Evolutionary conservation across 2,888 invertebrate species (phyloP).

Genomic region (Sinopyrophorus schimmeli): DNA sequence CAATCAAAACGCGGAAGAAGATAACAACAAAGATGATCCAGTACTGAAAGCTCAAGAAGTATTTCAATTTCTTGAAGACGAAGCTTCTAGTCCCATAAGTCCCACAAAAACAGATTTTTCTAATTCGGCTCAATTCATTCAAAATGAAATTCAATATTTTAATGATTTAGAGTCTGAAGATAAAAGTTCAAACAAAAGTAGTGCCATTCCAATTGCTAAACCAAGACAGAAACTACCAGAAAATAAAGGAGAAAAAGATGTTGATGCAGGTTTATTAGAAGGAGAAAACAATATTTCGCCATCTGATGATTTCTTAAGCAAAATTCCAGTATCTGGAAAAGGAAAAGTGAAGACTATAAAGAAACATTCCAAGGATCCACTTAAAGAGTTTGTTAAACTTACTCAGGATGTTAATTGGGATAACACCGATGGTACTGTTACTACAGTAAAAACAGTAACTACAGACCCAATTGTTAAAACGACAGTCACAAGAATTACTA

Average conservation of each 20-base stretch:
- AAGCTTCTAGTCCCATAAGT: conserved; percentile 44
- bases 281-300: conserved; percentile 39
- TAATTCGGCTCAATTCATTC: conserved; percentile 12
- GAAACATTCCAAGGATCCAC: conserved; percentile 57
- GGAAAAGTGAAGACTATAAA: conserved; percentile 57
- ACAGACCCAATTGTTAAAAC: conserved; percentile 50
- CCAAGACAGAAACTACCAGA: conserved; percentile 37
- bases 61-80: conserved; percentile 53
- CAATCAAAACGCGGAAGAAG: neutral
- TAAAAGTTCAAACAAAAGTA: conserved; percentile 28
- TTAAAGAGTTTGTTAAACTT: conserved; percentile 54
- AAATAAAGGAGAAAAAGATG: conserved; percentile 41
- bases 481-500: conserved; percentile 47
- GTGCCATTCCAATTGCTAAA: conserved; percentile 49
- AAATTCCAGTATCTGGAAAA: conserved; percentile 51
- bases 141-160: conserved; percentile 17
- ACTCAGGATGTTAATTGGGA: conserved; percentile 56
- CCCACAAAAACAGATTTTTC: conserved; percentile 6
- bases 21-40: neutral
- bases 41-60: conserved; percentile 49
- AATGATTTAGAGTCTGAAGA: neutral
- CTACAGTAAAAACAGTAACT: conserved; percentile 20
- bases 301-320: conserved; percentile 49
- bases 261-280: conserved; percentile 39
- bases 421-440: conserved; percentile 38